These are phyloP conservation scores for Octonoba sinensis DNA, from an alignment of 2,888 invertebrate species.

Conservation along the genomic window DNA sequence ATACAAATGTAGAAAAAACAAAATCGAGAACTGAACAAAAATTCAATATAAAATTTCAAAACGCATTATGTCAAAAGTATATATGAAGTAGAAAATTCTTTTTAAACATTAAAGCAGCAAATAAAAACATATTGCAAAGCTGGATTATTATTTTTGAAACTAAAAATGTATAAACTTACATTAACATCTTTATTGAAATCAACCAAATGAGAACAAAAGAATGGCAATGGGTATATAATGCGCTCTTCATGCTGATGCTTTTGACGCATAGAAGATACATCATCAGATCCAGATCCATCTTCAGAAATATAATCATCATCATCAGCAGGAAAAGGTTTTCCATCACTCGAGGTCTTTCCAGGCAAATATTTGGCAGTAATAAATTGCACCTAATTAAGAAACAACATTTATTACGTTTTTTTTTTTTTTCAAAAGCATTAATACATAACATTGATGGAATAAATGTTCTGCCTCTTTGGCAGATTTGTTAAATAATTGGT, in stretches of 20 bases:
- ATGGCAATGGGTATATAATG: conserved; percentile 42
- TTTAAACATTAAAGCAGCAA: too few relatives aligned
- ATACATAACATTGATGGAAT: too few relatives aligned
- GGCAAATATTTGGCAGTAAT: conserved; percentile 27
- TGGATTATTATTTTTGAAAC: background rate
- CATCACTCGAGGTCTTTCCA: conserved; percentile 30
- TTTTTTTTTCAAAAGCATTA: too few relatives aligned
- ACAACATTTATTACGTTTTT: background rate
- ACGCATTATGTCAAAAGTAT: too few relatives aligned
- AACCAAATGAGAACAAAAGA: conserved; percentile 28
- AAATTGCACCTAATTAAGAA: conserved; percentile 45
- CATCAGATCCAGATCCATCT: conserved; percentile 58
- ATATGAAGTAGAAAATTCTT: too few relatives aligned
- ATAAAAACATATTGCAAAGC: background rate
- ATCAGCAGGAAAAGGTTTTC: conserved; percentile 43
- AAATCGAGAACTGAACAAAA: too few relatives aligned
- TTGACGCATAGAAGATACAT: conserved; percentile 13
- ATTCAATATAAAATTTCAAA: too few relatives aligned
- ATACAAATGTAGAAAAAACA: too few relatives aligned
- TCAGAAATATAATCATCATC: conserved; percentile 62
- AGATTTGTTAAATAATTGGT: too few relatives aligned
- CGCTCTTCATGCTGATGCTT: conserved; percentile 27
- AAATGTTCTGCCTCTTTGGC: too few relatives aligned
- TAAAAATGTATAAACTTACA: conserved; percentile 30
- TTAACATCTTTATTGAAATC: conserved; percentile 1